Evolutionary conservation across 2,113 vertebrate species (phyloP), one percentile per base, ranked within the genome.

Genomic region (Myiozetetes cayanensis): DNA sequence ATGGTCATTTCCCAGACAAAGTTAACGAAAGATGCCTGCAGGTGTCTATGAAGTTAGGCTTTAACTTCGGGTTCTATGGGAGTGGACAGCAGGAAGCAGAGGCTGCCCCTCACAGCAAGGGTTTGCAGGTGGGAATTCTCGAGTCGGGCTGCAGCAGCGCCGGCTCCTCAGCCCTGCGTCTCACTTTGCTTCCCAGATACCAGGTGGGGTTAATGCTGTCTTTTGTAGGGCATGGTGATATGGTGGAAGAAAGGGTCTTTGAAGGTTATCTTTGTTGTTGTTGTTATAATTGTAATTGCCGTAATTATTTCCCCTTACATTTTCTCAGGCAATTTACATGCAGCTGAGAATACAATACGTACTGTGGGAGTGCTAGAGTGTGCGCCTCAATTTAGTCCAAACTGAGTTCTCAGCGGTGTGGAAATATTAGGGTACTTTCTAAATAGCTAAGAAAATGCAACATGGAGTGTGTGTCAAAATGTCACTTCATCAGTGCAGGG

Each of bases 121-220:
- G 10, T 71, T 77, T 80, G 27, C 56, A 41, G 44, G 3, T 2
- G 3, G 6, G 7, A 49, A 18, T 79, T 70, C 44, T 37, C 49
- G 74, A 63, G 46, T 77, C 0, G 0, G 39, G 27, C 47, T 35
- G 8, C 47, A 50, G 24, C 43, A 39, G 25, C 47, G 31, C 15
- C 0, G 0, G 7, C 46, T 66, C 68, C 56, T 65, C 70, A 31
- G 58, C 74, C 25, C 46, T 66, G 31, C 9, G 1, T 15, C 13
- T 85, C 41, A 5, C 52, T 30, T 79, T 35, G 15, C 28, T 84
- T 83, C 59, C 37, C 58, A 92, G 39, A 11, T 37, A 27, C 30
- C 19, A 41, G 4, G 12, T 31, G 35, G 61, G 35, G 23, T 43
- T 87, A 76, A 56, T 37, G 37, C 37, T 0, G 0, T 31, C 37